Evolutionary conservation across 2,888 invertebrate genomes (phyloP).

Genomic region (Parnassius orleans): DNA sequence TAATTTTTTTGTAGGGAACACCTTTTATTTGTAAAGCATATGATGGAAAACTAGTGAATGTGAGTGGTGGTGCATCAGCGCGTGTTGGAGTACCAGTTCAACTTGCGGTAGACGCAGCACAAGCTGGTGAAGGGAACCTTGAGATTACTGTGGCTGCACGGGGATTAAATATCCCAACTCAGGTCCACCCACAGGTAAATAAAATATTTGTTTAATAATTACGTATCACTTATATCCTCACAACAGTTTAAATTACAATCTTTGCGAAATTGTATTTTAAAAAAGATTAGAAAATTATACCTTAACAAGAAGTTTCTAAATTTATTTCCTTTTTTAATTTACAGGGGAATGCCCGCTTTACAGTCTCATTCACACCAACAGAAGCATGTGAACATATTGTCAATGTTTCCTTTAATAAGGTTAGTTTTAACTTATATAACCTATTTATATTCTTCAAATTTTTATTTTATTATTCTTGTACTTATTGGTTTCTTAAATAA

Average conservation of each 20-base stretch:
- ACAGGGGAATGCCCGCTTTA: conserved; percentile 86
- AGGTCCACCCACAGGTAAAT: conserved; percentile 94
- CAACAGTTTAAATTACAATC: not conserved
- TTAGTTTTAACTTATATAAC: conserved; percentile 57
- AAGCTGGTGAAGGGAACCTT: conserved; percentile 97
- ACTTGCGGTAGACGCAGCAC: conserved; percentile 96
- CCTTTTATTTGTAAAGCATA: conserved; percentile 95
- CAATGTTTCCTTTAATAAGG: conserved; percentile 98
- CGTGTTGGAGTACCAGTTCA: conserved; percentile 94
- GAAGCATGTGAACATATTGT: conserved; percentile 97
- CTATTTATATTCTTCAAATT: not conserved
- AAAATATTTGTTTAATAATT: not conserved
- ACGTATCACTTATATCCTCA: no score
- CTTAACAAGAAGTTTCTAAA: no score
- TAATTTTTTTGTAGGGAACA: conserved; percentile 81
- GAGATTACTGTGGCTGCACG: conserved; percentile 98
- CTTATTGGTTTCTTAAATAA: no score
- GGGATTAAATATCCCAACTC: conserved; percentile 96
- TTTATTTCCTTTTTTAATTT: conserved; percentile 33
- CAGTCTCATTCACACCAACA: conserved; percentile 97
- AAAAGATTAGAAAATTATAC: no score
- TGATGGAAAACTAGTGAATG: conserved; percentile 93
- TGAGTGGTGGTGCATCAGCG: conserved; percentile 87
- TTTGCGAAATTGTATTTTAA: no score
- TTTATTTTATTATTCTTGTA: no score